Conservation (phyloP, 53 echinoderm and acorn worm species). For the Temnopleurus reevesii region DNA sequence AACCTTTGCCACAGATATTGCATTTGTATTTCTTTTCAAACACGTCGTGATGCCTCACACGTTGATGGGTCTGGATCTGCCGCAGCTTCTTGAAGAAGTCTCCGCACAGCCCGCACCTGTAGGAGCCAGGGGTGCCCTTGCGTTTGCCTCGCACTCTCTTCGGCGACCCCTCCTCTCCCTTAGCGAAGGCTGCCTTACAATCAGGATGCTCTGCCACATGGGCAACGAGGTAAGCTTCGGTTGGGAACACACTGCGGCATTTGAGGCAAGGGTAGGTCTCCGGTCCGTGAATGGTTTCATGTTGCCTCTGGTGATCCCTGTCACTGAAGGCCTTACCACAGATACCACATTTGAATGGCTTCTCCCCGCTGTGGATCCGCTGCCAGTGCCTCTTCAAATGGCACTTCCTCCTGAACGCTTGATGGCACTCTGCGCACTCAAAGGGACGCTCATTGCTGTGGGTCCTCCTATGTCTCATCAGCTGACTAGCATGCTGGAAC, state of each 20-base stretch:
- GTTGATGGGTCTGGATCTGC: slow-evolving; percentile 97
- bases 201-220: slow-evolving; percentile 93
- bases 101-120: slow-evolving; percentile 93
- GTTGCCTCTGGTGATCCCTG: slow-evolving; percentile 93
- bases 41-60: slow-evolving; percentile 95
- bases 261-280: slow-evolving; percentile 96
- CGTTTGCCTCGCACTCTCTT: slow-evolving; percentile 82
- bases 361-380: slow-evolving; percentile 97
- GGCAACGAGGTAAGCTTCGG: slow-evolving; percentile 87
- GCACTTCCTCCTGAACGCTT: slow-evolving; percentile 96
- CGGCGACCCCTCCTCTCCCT: slow-evolving; percentile 75
- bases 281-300: slow-evolving; percentile 97
- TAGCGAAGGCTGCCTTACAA: slow-evolving; percentile 89
- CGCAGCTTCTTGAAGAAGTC: slow-evolving; percentile 96
- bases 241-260: slow-evolving; percentile 91
- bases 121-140: slow-evolving; percentile 77
- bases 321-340: slow-evolving; percentile 98
- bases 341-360: slow-evolving; percentile 96
- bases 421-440: slow-evolving; percentile 93
- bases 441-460: slow-evolving; percentile 97
- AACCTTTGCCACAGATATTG: slow-evolving; percentile 94
- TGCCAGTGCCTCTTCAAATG: slow-evolving; percentile 98
- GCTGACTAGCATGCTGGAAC: slow-evolving; percentile 88
- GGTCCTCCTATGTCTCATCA: slow-evolving; percentile 90
- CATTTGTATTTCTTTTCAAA: slow-evolving; percentile 99